Evolutionary conservation across 2,113 vertebrate genomes (phyloP), one percentile per base, ranked within the genome.

Genomic region (Sorex fumeus): DNA sequence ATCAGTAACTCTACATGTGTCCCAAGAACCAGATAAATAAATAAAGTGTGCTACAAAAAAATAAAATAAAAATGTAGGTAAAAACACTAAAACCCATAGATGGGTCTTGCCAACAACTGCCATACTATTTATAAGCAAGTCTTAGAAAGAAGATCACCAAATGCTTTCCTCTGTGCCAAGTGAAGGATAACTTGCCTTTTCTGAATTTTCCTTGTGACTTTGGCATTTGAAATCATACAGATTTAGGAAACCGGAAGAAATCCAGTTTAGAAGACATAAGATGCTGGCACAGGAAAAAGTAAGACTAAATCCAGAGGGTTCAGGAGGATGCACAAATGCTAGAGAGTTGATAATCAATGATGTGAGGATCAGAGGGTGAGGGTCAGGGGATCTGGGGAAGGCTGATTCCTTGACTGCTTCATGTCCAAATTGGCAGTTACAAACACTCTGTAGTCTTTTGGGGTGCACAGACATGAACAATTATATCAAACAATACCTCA

Each of bases 161-260:
- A 40, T 32, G 23, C 62, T 25, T 83, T 84, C 25, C 60, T 84
- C 50, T 47, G n/a, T 69, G 43, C 69, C 36, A 47, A 75, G 16
- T 25, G 71, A 36, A 75, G 43, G 13, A 36, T 23, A 76, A 70
- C 40, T 69, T 85, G 62, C n/a, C 53, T 62, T 76, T 75, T 88
- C 47, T 75, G 36, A 60, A 70, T 50, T 94, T 60, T 84, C 34
- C 69, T 47, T 40, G n/a, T 74, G 60, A 62, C 36, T 11, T 69
- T 80, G 67, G 19, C 47, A 69, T 23, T 57, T 88, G 74, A 84
- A 75, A 45, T 88, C 30, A 60, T 62, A 74, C 21, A 84, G 47
- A 21, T 69, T 80, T 67, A 50, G 74, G 47, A 87, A 87, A 71
- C 10, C 50, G 15, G 25, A 21, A 79, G 36, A 84, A 25, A 91